phyloP scores from a whole-genome alignment of 2,113 vertebrate genomes.

The Odocoileus virginianus region DNA sequence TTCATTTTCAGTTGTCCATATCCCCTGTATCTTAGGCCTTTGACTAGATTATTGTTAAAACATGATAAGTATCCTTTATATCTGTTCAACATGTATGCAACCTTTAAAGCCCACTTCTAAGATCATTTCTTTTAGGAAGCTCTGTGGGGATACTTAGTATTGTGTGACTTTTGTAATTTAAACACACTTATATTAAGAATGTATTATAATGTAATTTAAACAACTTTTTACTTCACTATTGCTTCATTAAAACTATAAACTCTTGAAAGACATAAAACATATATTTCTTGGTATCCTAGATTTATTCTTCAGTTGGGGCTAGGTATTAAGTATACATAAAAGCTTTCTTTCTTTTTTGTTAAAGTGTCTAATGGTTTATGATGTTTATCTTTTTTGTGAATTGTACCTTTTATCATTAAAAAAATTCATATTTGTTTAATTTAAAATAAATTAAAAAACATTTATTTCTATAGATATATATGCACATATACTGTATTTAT shows the following conservation, averaged over 20 bases:
- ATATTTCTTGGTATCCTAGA: not conserved
- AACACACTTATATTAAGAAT: not conserved
- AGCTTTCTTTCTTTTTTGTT: not conserved
- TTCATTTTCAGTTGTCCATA: not conserved
- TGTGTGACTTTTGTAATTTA: not conserved
- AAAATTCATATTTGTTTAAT: not conserved
- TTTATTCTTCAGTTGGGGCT: not conserved
- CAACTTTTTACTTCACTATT: not conserved
- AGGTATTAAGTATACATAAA: not conserved
- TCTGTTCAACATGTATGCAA: not conserved
- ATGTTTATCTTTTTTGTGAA: not conserved
- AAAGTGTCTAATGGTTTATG: not conserved
- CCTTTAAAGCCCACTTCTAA: not conserved
- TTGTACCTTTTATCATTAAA: not conserved
- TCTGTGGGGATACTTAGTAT: not conserved
- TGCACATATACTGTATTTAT: not conserved
- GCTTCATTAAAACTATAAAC: not conserved
- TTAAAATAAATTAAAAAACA: not conserved
- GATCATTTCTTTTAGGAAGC: not conserved
- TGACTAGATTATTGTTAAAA: not conserved
- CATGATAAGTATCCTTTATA: not conserved
- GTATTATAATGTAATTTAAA: not conserved
- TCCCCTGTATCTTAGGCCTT: not conserved
- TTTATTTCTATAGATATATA: not conserved
- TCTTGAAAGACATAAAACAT: not conserved